Evolutionary conservation across 2,888 invertebrate species (phyloP).

Genomic region (Idaea biselata): DNA sequence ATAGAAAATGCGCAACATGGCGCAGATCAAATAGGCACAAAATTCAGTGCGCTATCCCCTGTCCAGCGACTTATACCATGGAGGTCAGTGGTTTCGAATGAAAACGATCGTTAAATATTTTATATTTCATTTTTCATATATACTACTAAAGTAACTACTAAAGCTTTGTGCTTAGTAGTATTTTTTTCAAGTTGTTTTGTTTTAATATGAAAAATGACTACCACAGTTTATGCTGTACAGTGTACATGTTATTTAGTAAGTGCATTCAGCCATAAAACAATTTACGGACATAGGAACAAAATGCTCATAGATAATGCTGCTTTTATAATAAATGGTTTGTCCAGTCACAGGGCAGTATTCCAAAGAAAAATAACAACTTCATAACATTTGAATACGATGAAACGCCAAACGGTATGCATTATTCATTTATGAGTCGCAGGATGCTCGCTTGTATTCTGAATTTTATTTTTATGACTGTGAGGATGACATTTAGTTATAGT

Average conservation of each 20-base stretch:
- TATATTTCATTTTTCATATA: too few relatives aligned
- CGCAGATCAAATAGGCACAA: too few relatives aligned
- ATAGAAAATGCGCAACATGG: too few relatives aligned
- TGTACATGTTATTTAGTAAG: background rate
- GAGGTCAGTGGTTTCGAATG: too few relatives aligned
- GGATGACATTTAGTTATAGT: slow-evolving; percentile 24
- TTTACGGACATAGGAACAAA: slow-evolving; percentile 1
- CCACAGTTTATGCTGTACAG: background rate
- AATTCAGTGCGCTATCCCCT: too few relatives aligned
- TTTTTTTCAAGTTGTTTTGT: background rate
- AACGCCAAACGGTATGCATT: slow-evolving; percentile 68
- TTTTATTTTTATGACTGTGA: slow-evolving; percentile 40
- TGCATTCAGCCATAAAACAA: slow-evolving; percentile 3
- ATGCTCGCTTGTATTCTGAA: slow-evolving; percentile 42
- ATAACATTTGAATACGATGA: slow-evolving; percentile 67
- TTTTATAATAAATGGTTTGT: slow-evolving; percentile 44
- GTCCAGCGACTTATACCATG: too few relatives aligned
- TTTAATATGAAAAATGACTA: background rate
- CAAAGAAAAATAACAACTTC: slow-evolving; percentile 68
- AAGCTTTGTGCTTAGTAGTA: too few relatives aligned
- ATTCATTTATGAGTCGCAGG: slow-evolving; percentile 51
- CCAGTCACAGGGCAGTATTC: slow-evolving; percentile 63
- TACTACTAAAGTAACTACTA: too few relatives aligned
- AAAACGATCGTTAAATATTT: too few relatives aligned
- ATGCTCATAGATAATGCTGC: slow-evolving; percentile 29